Base-by-base conservation (phyloP, 2,888 invertebrate species). In the Rotaria sp. region DNA sequence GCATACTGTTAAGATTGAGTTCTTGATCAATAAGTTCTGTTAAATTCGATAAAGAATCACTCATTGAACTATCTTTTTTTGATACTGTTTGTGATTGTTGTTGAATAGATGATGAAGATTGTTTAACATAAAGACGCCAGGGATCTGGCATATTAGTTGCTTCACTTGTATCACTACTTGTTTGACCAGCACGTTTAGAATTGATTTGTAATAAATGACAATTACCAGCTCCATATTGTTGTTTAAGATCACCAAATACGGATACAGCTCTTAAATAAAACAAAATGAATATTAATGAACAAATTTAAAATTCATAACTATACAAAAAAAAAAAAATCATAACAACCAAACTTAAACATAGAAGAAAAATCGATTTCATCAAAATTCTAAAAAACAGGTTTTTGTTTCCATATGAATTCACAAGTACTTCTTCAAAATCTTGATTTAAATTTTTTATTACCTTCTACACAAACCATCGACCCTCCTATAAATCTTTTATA, bases 141-240 rank as follows among this genome's bases (percentile, higher is more conserved):
- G 94, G 94, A 92, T 97, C 96, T 21, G 94, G 94, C 90, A 94
- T 88, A 80, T 89, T 89, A 26, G 88, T 88, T 80, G 38, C 50
- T 24, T 50, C 55, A 85, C 80, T 45, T 18, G 13, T n/a, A 15
- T 35, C 80, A 24, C 48, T 75, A 57, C 24, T 57, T 52, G 26
- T 50, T 57, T 50, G 48, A 26, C 67, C 41, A n/a, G 55, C 35
- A 26, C 85, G 38, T 55, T 87, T 84, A 1, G 97, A 96, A 92
- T 97, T 98, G 88, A 97, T 94, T 90, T 94, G 94, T 87, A 98
- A 92, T 89, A 97, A 92, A 90, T 96, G 96, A 91, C 97, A 97
- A 90, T 94, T 94, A 89, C 94, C 93, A 59, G 94, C 93, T 24
- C 97, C 97, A 92, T 95, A 97, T 26, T 94, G 94, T 85, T 94